Base-by-base conservation (phyloP, 2,797 vertebrate genomes). In the Pangasius sanitwongsei region DNA sequence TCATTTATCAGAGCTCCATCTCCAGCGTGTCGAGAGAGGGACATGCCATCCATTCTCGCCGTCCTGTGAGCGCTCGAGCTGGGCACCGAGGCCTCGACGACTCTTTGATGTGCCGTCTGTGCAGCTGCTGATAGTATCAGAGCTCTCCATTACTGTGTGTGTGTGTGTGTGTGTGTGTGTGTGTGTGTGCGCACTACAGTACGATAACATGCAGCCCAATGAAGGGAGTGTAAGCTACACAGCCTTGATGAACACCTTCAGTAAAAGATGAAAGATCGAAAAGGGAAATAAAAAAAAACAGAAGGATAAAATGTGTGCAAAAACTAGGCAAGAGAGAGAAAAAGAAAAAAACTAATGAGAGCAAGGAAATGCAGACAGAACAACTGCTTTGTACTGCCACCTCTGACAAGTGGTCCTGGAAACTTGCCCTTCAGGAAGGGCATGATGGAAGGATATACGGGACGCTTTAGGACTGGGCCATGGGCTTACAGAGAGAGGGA, bases 61-160 rank as follows among this genome's bases (percentile, higher is more conserved):
- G 85, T 89, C 87, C 91, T 89, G 87, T 80, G 86, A 86, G 83
- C 84, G 57, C 74, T 59, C 74, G 44, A 41, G 55, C 82, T 86
- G 77, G 59, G 65, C 91, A 88, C 78, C 59, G 20, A 53, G 55
- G 87, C 91, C 86, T 84, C 90, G 86, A 89, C 93, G 81, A 82
- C 75, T 67, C 89, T 93, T 92, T 90, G 93, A 93, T 93, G 92
- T 92, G 37, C 87, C 90, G 88, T 91, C 95, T 93, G 93, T 94
- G 93, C 94, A 94, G 93, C 93, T 94, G 94, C 92, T 92, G 95
- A 96, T 96, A 96, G 89, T 89, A 96, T 96, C 94, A 92, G 91
- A 93, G 82, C 92, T 89, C 89, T 90, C 61, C 84, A 85, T 90
- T 91, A 90, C 75, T 74, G 4, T 78, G 44, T 55, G 75, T 67